These are phyloP conservation scores for Tachina lurida DNA, from an alignment of 2,888 invertebrate genomes.

Conservation along the genomic window DNA sequence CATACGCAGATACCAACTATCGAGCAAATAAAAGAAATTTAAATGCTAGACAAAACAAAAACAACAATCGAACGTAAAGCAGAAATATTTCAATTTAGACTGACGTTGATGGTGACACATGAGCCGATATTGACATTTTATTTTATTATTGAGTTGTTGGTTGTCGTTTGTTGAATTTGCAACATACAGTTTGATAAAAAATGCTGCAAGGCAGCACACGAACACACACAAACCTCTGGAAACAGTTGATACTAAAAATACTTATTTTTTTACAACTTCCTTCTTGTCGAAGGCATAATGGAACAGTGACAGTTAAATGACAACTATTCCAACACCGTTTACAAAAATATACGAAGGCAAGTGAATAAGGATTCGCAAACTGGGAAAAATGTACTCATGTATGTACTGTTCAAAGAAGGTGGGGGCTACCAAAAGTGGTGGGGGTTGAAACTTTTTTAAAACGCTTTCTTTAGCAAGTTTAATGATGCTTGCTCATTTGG, in stretches of 20 bases:
- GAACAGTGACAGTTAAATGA: background rate
- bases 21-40: background rate
- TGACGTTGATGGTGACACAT: constrained; percentile 68
- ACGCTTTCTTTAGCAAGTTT: too few species aligned
- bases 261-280: background rate
- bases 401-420: too few species aligned
- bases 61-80: constrained; percentile 31
- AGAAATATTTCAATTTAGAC: constrained; percentile 51
- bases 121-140: constrained; percentile 64
- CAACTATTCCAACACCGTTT: too few species aligned
- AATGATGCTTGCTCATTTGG: too few species aligned
- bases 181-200: constrained; percentile 33
- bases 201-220: background rate
- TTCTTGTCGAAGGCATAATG: constrained; percentile 1
- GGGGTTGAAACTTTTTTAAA: too few species aligned
- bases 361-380: too few species aligned
- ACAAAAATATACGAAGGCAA: too few species aligned
- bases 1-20: too few species aligned
- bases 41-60: background rate
- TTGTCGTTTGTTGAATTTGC: constrained; percentile 47
- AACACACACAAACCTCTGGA: background rate
- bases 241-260: background rate
- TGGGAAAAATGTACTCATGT: too few species aligned
- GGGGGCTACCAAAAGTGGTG: too few species aligned
- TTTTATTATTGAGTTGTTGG: constrained; percentile 61